Evolutionary conservation across 2,888 invertebrate genomes (phyloP), one percentile per base, ranked within the genome.

Genomic region (Dilophus febrilis): DNA sequence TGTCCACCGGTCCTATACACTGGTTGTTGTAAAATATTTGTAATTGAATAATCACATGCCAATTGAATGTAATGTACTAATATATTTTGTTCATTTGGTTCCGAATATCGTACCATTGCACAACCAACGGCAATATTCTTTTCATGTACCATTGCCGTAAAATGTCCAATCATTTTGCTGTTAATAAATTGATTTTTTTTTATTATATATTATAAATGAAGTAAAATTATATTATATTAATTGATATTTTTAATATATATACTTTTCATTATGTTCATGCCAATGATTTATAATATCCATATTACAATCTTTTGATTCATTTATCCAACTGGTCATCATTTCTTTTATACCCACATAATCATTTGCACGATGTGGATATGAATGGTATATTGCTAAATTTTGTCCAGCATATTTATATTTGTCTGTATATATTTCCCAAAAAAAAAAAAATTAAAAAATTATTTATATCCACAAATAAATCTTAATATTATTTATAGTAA

Each of bases 81-180:
- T 0, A 51, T 51, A 44, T 54, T 51, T 6, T 22, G 4, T 0
- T 51, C 51, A 44, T 54, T 51, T 0, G 51, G 51, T 44, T 53
- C 51, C 5, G 59, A 56, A 18, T 51, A 59, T 2, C 56, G 53
- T 46, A 58, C 51, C 47, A 57, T 52, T 18, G 61, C 59, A 45
- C 60, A 62, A 17, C 62, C 62, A 4, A 61, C 55, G 43, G 60
- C 57, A 4, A 56, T 58, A 40, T 58, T 59, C 1, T 58, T 51
- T 45, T 60, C 62, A 32, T 57, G 49, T 3, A 60, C 55, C 3
- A 57, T 52, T 27, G 55, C 58, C 10, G 56, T 58, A 50, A 62
- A 61, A 40, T 62, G 62, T 0, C 61, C 62, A 30, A 60, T 60
- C 40, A 50, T 47, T 28, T 57, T 55, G 6, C 62, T 61, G 22